These are phyloP conservation scores for Sphaerophoria taeniata DNA, from an alignment of 2,888 invertebrate genomes.

Conservation along the genomic window DNA sequence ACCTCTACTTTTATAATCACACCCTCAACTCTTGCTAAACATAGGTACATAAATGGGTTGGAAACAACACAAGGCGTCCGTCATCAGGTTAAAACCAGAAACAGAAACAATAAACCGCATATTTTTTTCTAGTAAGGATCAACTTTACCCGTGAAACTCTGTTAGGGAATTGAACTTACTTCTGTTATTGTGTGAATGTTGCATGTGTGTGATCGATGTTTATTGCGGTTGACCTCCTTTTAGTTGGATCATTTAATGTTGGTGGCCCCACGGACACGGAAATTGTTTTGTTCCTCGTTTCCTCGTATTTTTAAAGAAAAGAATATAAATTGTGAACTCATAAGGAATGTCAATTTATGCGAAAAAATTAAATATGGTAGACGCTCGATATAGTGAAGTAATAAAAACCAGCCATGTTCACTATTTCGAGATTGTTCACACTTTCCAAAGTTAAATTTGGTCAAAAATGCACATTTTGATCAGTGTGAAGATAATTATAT, in stretches of 20 bases:
- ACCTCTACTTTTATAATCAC: constrained; percentile 1
- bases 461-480: too few relatives aligned
- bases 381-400: too few relatives aligned
- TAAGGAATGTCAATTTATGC: too few relatives aligned
- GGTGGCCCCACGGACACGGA: background rate
- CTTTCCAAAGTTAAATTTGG: too few relatives aligned
- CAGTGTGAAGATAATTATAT: too few relatives aligned
- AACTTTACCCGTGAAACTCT: constrained; percentile 55
- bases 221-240: constrained; percentile 73
- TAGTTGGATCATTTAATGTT: constrained; percentile 69
- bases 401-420: too few relatives aligned
- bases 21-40: too few relatives aligned
- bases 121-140: constrained; percentile 53
- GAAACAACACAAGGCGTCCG: constrained; percentile 34
- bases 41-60: background rate
- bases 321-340: too few relatives aligned
- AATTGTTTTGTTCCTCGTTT: background rate
- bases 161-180: constrained; percentile 48
- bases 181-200: background rate
- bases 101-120: constrained; percentile 57
- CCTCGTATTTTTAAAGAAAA: too few relatives aligned
- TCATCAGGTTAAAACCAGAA: constrained; percentile 44
- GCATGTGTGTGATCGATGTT: constrained; percentile 65
- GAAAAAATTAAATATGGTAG: too few relatives aligned
- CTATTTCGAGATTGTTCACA: too few relatives aligned